Conservation (phyloP, 2,888 invertebrate species). For the Allacma fusca region DNA sequence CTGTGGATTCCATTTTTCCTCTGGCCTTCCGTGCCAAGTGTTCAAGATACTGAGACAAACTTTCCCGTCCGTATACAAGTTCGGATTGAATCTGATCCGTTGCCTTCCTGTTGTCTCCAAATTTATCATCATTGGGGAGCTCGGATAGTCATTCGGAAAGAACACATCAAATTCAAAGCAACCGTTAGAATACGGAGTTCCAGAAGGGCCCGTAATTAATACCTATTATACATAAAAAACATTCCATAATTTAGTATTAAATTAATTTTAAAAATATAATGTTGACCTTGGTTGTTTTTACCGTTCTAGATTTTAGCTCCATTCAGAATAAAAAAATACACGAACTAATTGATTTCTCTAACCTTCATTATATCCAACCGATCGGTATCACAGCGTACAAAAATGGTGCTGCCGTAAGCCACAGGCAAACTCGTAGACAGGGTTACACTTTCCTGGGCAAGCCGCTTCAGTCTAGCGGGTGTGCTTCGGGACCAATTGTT, state of each 20-base stretch:
- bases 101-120: constrained; percentile 89
- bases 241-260: too few species aligned
- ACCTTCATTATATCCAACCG: constrained; percentile 96
- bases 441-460: constrained; percentile 95
- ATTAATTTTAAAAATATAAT: too few species aligned
- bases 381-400: constrained; percentile 93
- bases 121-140: constrained; percentile 88
- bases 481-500: constrained; percentile 86
- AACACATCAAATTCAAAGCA: constrained; percentile 90
- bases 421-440: constrained; percentile 90
- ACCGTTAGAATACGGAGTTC: constrained; percentile 91
- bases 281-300: too few species aligned
- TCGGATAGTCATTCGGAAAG: constrained; percentile 79
- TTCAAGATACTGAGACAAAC: constrained; percentile 93
- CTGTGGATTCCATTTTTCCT: constrained; percentile 97
- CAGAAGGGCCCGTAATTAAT: constrained; percentile 90
- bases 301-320: too few species aligned
- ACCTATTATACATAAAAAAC: too few species aligned
- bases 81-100: constrained; percentile 90
- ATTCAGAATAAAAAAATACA: too few species aligned
- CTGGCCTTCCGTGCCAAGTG: constrained; percentile 83
- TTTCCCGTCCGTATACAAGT: constrained; percentile 94
- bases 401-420: constrained; percentile 87
- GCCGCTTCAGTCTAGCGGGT: constrained; percentile 85
- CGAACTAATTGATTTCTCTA: too few species aligned